Conservation (phyloP, 2,797 vertebrate species). For the Lepilemur septentrionalis region DNA sequence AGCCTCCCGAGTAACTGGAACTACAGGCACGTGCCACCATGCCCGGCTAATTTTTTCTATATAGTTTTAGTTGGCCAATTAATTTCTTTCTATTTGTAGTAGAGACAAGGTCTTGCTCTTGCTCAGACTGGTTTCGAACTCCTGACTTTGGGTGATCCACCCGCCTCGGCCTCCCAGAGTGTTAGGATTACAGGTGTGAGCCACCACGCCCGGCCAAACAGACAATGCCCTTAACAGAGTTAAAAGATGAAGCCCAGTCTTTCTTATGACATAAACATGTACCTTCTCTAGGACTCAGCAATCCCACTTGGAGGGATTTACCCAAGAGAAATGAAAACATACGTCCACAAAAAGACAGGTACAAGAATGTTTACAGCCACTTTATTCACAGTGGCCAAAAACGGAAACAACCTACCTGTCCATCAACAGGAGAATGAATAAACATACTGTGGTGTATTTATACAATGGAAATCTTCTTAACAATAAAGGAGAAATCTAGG, state of each 20-base stretch:
- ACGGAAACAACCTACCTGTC: neutral
- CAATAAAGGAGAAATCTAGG: neutral
- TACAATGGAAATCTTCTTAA: neutral
- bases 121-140: too few relatives aligned
- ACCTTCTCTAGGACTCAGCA: neutral
- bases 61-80: too few relatives aligned
- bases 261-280: neutral
- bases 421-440: neutral
- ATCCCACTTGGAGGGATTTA: neutral
- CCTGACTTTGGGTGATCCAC: too few relatives aligned
- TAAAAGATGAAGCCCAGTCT: neutral
- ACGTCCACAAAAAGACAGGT: neutral
- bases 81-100: too few relatives aligned
- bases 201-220: neutral
- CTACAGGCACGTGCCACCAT: too few relatives aligned
- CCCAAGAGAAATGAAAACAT: neutral
- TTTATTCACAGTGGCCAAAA: neutral
- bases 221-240: neutral
- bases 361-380: neutral
- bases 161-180: too few relatives aligned
- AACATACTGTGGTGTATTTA: neutral
- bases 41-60: too few relatives aligned
- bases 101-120: too few relatives aligned
- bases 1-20: too few relatives aligned
- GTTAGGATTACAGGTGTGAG: too few relatives aligned